Evolutionary conservation across 2,797 vertebrate genomes (phyloP), one percentile per base, ranked within the genome.

Genomic region (Galagoides demidoff): DNA sequence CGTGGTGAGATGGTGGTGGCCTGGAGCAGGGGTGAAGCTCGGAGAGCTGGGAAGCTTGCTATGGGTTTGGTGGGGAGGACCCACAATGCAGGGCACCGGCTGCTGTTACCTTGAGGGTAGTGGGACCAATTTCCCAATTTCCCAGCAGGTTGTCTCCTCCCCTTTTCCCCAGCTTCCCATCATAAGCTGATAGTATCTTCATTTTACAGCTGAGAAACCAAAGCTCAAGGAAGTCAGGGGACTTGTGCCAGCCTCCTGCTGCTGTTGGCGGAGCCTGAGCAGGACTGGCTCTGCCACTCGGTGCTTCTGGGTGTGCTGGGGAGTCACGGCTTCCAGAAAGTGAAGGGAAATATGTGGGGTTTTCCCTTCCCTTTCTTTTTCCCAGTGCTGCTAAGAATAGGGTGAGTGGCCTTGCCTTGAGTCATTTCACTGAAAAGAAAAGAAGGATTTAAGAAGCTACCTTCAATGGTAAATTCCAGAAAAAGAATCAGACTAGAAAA

Each of bases 361-460:
- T 94, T 66, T 34, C 92, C 85, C 76, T n/a, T n/a, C 2, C 14
- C 39, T 74, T 64, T 45, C 52, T 83, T 43, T 52, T 94, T 97
- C 79, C 89, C 39, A 61, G 71, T 5, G 10, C 31, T 37, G 6
- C 66, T 34, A 20, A 74, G 86, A 71, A 63, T 10, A 13, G 29
- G 64, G 25, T 11, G 7, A 64, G 23, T 25, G 39, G 74, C n/a
- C 70, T 39, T 27, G 61, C 49, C 90, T 63, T 87, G 94, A 95
- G 74, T 95, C 94, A 96, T 70, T 82, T 94, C 39, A 49, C 61
- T 87, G 76, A 63, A 29, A 89, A 77, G 76, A 71, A 63, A 77
- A 66, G 61, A 85, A 31, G 7, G 27, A 61, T 52, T 52, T n/a
- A 49, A 45, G 64, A 52, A 86, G 17, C 3, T 55, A 27, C 77